Conservation (phyloP, 2,113 vertebrate species). For the Phylloscopus whistleri region DNA sequence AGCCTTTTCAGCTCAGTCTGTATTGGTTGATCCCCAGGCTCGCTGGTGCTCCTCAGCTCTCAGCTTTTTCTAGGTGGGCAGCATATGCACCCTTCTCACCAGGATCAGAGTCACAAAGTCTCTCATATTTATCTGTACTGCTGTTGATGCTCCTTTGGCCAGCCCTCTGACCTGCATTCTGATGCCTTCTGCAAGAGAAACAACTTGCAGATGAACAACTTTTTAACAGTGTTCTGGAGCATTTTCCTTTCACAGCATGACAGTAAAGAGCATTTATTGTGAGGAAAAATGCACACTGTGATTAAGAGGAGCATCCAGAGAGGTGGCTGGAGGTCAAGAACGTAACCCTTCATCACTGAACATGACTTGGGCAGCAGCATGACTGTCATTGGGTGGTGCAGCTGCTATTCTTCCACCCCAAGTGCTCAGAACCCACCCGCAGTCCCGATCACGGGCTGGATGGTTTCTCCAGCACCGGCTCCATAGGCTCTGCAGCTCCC, state of each 20-base stretch:
- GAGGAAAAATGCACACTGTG: not conserved
- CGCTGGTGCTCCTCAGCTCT: too few species aligned
- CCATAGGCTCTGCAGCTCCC: not conserved
- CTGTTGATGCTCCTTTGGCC: not conserved
- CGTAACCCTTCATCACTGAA: not conserved
- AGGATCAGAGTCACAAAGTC: not conserved
- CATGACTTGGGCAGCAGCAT: not conserved
- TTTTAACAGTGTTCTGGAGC: not conserved
- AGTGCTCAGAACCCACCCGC: not conserved
- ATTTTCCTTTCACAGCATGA: not conserved
- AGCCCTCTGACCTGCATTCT: not conserved
- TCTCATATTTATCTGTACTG: not conserved
- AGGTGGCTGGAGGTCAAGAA: not conserved
- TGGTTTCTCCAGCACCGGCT: not conserved
- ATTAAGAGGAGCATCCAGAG: not conserved
- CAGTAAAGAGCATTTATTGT: not conserved
- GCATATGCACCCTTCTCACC: fast-evolving
- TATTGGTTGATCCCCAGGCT: not conserved
- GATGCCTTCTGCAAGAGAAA: not conserved
- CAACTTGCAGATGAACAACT: not conserved
- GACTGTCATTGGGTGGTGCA: not conserved
- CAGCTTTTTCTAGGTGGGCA: not conserved
- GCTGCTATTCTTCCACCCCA: not conserved
- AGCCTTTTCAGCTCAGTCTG: not conserved
- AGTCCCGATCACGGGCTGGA: fast-evolving